Conservation (phyloP, 2,797 vertebrate species). For the Acipenser ruthenus region DNA sequence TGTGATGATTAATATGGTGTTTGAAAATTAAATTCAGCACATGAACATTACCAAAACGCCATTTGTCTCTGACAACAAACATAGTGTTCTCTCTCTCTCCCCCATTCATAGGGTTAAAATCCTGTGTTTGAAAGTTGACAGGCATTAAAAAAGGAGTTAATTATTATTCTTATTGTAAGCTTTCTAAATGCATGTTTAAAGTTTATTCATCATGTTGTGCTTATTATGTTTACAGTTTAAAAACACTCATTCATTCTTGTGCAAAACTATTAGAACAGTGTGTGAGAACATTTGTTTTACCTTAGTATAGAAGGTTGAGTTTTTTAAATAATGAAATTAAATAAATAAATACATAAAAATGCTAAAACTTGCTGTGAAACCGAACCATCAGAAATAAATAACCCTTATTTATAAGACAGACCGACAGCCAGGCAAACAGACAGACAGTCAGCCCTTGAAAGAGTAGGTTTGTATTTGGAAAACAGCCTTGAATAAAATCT, state of each 20-base stretch:
- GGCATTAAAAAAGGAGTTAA: slow-evolving; percentile 16
- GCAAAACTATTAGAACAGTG: no score
- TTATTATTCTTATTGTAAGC: neutral
- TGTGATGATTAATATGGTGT: slow-evolving; percentile 61
- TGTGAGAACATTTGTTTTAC: no score
- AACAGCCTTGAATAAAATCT: slow-evolving; percentile 38
- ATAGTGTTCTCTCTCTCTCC: slow-evolving; percentile 24
- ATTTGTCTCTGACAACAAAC: slow-evolving; percentile 64
- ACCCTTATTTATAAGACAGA: no score
- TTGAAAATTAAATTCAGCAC: slow-evolving; percentile 60
- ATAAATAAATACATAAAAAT: no score
- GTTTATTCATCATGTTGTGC: no score
- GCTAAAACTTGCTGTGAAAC: no score
- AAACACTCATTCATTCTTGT: no score
- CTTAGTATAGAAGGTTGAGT: no score
- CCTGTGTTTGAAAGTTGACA: slow-evolving; percentile 31
- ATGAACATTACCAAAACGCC: slow-evolving; percentile 60
- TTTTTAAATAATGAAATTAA: no score
- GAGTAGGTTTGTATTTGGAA: neutral
- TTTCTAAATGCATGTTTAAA: no score
- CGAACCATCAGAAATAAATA: no score
- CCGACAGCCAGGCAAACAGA: neutral
- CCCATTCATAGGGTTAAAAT: slow-evolving; percentile 30
- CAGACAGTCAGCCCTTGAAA: neutral
- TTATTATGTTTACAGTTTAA: no score